Base-by-base conservation (phyloP, 2,888 invertebrate species). In the Branchellion lobata region DNA sequence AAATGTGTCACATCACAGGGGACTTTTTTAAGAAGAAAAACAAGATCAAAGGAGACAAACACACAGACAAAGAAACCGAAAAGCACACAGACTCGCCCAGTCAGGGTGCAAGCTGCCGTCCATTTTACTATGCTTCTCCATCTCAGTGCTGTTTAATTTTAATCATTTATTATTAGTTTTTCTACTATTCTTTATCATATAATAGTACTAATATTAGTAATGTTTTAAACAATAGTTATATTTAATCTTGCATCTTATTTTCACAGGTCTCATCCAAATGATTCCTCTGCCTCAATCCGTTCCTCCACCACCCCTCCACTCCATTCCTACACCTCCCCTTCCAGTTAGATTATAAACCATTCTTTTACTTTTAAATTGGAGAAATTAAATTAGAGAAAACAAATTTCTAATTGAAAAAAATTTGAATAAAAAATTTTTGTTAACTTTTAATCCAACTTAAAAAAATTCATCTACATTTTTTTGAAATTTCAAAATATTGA, bases 251-350 rank as follows among this genome's bases (percentile, higher is more conserved):
- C n/a, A n/a, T n/a, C n/a, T n/a, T 1, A 24, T 8, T 1, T 53
- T 51, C 29, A n/a, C 29, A 75, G 75, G 75, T 53, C 75, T 75
- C 53, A 77, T 77, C 21, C 61, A 57, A n/a, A 8, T 57, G 61
- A 57, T 57, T 31, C 77, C 77, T 34, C 57, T 77, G 31, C 77
- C 77, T 11, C 61, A 57, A 31, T 24, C 61, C 27, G n/a, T 77
- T 14, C 77, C 77, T 24, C 57, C 57, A 27, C 61, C 65, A 33
- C 57, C 77, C 27, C 18, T 53, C 18, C 11, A 14, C 24, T 24
- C 61, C 61, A 57, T 5, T 57, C 61, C 61, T 18, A 18, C 61
- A 8, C 61, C 24, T 57, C 61, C 61, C 61, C 61, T 57, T 18
- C 47, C 47, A 47, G 18, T 47, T 47, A 8, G 8, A 47, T 18